phyloP scores from a whole-genome alignment of 2,113 vertebrate genomes.

The Xerus inauris region DNA sequence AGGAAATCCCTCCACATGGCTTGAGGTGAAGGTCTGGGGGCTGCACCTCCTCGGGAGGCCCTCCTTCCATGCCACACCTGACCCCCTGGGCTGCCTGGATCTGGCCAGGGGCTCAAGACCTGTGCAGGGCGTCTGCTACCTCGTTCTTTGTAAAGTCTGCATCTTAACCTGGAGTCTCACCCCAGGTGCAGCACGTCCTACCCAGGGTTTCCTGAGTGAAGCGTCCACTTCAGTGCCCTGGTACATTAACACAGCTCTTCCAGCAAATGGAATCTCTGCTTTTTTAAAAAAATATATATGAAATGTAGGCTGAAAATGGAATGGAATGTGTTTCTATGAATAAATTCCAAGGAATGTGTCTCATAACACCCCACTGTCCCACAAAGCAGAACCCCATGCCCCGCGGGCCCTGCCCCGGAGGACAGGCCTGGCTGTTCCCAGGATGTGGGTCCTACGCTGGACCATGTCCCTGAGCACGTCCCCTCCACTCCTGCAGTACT shows the following conservation, averaged over 20 bases:
- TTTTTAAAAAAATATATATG: constrained; percentile 42
- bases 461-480: too few relatives aligned
- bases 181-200: not conserved
- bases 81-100: not conserved
- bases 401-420: not conserved
- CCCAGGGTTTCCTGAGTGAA: not conserved
- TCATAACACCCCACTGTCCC: not conserved
- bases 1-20: not conserved
- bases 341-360: not conserved
- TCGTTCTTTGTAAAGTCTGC: not conserved
- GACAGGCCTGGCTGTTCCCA: not conserved
- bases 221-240: not conserved
- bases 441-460: too few relatives aligned
- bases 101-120: not conserved
- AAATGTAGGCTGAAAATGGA: not conserved
- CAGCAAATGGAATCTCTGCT: not conserved
- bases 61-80: not conserved
- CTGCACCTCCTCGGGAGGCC: not conserved
- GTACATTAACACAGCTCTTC: not conserved
- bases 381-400: not conserved
- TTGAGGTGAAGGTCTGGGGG: not conserved
- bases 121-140: too few relatives aligned
- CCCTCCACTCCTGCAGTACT: too few relatives aligned
- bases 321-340: not conserved
- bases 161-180: not conserved